These are phyloP conservation scores for Pachycephala philippinensis DNA, from an alignment of 2,113 vertebrate species.

Conservation along the genomic window DNA sequence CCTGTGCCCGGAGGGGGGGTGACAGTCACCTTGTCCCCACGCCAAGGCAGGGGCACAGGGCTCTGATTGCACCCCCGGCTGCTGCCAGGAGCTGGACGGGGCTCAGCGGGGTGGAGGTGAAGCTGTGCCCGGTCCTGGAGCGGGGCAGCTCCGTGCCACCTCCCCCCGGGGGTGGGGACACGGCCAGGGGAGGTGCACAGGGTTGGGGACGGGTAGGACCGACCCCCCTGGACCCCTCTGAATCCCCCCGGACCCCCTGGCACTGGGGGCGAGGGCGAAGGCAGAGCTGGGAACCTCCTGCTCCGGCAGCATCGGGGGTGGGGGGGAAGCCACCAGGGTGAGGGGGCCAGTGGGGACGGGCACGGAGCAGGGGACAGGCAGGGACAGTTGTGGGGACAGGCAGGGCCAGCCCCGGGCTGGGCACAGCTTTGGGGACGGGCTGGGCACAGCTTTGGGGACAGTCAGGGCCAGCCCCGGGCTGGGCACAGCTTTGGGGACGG, in stretches of 20 bases:
- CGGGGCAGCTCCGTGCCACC: background rate
- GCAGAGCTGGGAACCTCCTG: background rate
- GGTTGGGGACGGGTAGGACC: background rate
- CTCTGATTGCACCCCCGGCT: no score
- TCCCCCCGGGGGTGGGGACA: background rate
- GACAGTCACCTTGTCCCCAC: background rate
- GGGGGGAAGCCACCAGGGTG: fast-evolving
- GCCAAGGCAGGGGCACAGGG: background rate
- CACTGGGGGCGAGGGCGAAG: background rate
- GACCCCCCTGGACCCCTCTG: fast-evolving
- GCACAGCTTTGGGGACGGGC: background rate
- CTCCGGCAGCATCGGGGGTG: fast-evolving
- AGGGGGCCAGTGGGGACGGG: background rate
- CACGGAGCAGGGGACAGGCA: background rate
- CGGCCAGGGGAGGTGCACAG: background rate
- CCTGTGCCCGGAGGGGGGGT: background rate
- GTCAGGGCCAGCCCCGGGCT: background rate
- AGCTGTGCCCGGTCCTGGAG: background rate
- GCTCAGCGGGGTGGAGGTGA: background rate
- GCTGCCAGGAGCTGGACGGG: background rate
- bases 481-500: background rate
- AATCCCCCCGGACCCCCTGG: fast-evolving
- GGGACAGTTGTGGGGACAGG: background rate
- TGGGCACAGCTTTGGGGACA: fast-evolving
- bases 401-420: background rate